A percentile compares a stretch with the other conserved stretches of the same genome.
Conservation (phyloP, 2,888 invertebrate species). For the Chrysodeixis includens region DNA sequence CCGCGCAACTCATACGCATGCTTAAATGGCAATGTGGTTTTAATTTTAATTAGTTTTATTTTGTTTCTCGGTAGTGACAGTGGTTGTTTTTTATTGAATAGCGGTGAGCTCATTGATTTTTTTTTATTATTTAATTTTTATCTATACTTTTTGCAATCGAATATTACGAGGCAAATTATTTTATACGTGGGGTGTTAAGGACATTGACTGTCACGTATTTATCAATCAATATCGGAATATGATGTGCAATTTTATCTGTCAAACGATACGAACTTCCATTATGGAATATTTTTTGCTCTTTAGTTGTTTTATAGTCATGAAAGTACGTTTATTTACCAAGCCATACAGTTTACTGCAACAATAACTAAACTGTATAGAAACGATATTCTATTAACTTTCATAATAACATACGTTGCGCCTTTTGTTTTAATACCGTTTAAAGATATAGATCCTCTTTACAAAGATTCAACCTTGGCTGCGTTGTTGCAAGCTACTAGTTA, state of each 20-base stretch:
- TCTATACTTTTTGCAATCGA: neutral
- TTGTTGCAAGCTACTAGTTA: neutral
- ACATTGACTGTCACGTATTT: slow-evolving; percentile 1
- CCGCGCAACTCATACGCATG: slow-evolving; percentile 22
- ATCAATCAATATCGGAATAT: neutral
- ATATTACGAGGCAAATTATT: neutral
- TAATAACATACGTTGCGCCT: neutral
- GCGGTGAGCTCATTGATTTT: slow-evolving; percentile 21
- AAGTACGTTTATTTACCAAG: too few species aligned
- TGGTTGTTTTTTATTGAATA: neutral
- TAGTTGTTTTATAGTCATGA: neutral
- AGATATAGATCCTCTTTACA: slow-evolving; percentile 4
- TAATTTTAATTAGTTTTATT: slow-evolving; percentile 14
- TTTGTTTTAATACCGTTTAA: neutral
- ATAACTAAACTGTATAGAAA: neutral
- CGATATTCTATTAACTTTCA: neutral
- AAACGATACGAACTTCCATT: neutral
- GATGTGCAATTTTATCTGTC: neutral
- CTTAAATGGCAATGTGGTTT: slow-evolving; percentile 16
- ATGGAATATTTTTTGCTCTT: neutral
- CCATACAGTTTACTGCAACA: neutral
- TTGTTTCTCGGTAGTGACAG: slow-evolving; percentile 16
- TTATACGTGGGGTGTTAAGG: neutral
- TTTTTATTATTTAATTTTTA: neutral
- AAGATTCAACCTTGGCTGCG: neutral